A percentile compares a stretch with the other conserved stretches of the same genome.
Conservation (phyloP, 2,797 vertebrate genomes). For the Sternarchorhynchus goeldii region DNA sequence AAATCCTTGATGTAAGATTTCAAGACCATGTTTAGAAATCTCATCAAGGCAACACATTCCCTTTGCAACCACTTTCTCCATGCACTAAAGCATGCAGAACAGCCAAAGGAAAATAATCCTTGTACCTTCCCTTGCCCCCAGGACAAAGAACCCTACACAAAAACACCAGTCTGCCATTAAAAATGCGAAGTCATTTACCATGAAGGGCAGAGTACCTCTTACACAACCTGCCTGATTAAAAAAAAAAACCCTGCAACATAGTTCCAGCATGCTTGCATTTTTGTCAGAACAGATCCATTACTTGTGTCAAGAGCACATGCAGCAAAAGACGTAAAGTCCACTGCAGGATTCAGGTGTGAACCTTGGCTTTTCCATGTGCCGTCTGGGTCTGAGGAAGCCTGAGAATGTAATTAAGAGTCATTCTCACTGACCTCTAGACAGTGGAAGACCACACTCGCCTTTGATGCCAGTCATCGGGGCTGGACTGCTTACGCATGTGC, state of each 20-base stretch:
- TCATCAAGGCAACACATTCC: neutral
- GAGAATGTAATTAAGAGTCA: neutral
- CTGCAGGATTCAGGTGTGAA: too few relatives aligned
- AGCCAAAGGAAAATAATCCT: slow-evolving; percentile 2
- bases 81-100: too few relatives aligned
- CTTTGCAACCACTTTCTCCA: neutral
- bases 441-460: too few relatives aligned
- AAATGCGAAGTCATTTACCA: neutral
- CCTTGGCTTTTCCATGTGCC: too few relatives aligned
- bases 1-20: neutral
- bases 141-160: slow-evolving; percentile 13
- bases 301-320: too few relatives aligned
- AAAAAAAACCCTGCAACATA: too few relatives aligned
- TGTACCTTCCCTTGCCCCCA: slow-evolving; percentile 6
- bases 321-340: too few relatives aligned
- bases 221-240: neutral
- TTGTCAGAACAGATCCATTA: too few relatives aligned
- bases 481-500: too few relatives aligned
- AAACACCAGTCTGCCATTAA: neutral
- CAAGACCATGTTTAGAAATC: neutral
- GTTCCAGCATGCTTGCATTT: neutral
- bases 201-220: neutral
- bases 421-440: too few relatives aligned
- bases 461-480: too few relatives aligned
- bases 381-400: neutral